Evolutionary conservation across 2,888 invertebrate genomes (phyloP).

Genomic region (Zygogramma bicolorata): DNA sequence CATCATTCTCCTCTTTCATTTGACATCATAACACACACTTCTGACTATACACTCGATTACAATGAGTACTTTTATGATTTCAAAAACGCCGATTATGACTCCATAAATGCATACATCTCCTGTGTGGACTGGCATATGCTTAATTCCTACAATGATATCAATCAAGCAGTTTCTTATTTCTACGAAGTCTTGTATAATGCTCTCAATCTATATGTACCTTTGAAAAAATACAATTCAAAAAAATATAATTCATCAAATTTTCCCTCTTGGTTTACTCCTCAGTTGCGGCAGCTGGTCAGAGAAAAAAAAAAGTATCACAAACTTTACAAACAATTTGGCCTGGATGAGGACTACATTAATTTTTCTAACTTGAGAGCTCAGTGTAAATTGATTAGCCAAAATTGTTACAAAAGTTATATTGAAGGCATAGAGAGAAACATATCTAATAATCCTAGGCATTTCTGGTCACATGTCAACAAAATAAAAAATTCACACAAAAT

Average conservation of each 20-base stretch:
- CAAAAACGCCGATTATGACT: constrained; percentile 5
- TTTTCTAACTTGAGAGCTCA: constrained; percentile 3
- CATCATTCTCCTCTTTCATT: constrained; percentile 7
- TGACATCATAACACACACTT: not conserved
- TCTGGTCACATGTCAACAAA: constrained; percentile 13
- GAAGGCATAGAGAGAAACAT: constrained; percentile 5
- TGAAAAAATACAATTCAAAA: not conserved
- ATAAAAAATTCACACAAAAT: not conserved
- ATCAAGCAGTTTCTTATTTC: constrained; percentile 9
- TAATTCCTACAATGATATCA: constrained; percentile 5
- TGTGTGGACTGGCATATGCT: not conserved
- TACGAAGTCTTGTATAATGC: constrained; percentile 18
- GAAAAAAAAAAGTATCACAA: constrained; percentile 15
- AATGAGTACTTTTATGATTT: constrained; percentile 9
- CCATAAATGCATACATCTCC: not conserved
- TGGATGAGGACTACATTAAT: not conserved
- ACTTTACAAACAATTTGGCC: constrained; percentile 5
- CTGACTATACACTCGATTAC: not conserved
- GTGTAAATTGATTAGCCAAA: constrained; percentile 1
- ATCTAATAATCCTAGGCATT: constrained; percentile 8
- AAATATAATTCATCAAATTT: constrained; percentile 10
- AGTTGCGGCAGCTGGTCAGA: constrained; percentile 9
- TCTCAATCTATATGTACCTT: constrained; percentile 5
- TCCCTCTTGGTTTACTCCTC: constrained; percentile 5
- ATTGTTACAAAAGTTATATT: constrained; percentile 16